These are phyloP conservation scores for Aspiorhynchus laticeps DNA, from an alignment of 2,113 vertebrate species.

Conservation along the genomic window DNA sequence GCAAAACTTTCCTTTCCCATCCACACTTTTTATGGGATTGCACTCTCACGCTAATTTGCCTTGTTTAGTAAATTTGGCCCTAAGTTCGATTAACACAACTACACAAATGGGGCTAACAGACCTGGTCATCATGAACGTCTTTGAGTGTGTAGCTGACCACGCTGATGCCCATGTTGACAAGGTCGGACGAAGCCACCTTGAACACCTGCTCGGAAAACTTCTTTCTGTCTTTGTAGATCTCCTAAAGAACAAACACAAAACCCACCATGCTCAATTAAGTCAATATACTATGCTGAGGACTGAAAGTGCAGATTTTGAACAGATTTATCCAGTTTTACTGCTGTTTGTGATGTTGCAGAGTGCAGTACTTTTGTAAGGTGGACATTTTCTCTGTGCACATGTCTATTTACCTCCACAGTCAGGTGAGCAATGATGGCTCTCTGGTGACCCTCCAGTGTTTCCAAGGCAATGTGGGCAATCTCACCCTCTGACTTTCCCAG, in stretches of 20 bases:
- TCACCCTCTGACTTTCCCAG: slow-evolving; percentile 89
- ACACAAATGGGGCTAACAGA: slow-evolving; percentile 44
- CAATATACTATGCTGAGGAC: neutral
- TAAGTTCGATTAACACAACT: neutral
- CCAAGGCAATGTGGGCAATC: slow-evolving; percentile 90
- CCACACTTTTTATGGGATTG: no score
- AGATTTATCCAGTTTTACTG: neutral
- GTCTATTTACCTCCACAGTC: slow-evolving; percentile 85
- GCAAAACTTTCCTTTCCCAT: no score
- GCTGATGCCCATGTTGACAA: slow-evolving; percentile 95
- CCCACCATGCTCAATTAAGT: neutral
- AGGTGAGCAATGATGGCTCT: slow-evolving; percentile 94
- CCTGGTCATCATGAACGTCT: slow-evolving; percentile 90
- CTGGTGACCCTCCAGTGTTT: slow-evolving; percentile 92
- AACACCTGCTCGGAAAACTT: slow-evolving; percentile 95
- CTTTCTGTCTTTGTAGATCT: slow-evolving; percentile 94
- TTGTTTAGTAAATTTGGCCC: neutral
- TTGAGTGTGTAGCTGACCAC: slow-evolving; percentile 95
- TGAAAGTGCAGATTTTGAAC: neutral
- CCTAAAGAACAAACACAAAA: slow-evolving; percentile 67
- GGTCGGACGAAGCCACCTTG: slow-evolving; percentile 90
- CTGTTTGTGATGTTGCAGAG: neutral
- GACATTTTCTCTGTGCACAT: neutral
- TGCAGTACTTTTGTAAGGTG: neutral
- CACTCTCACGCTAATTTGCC: neutral